Evolutionary conservation across 2,888 invertebrate species (phyloP).

Genomic region (Priocnemis perturbator): DNA sequence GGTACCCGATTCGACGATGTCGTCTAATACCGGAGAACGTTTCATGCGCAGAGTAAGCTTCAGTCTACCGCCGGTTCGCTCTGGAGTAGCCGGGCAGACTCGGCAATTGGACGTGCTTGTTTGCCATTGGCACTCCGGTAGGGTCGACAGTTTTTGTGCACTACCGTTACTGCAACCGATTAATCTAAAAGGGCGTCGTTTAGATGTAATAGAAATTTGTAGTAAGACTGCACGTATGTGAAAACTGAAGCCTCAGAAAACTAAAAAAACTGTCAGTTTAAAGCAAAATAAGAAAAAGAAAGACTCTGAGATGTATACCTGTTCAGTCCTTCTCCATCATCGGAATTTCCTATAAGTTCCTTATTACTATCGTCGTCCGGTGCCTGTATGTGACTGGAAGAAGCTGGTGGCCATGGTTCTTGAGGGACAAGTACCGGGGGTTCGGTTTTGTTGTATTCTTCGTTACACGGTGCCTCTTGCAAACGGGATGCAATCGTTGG

Average conservation of each 20-base stretch:
- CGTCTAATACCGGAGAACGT: slow-evolving; percentile 89
- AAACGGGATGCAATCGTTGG: slow-evolving; percentile 49
- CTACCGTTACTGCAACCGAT: slow-evolving; percentile 47
- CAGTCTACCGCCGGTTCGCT: slow-evolving; percentile 78
- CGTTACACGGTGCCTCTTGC: slow-evolving; percentile 54
- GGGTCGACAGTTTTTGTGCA: slow-evolving; percentile 46
- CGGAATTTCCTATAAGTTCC: slow-evolving; percentile 53
- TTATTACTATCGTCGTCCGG: slow-evolving; percentile 42
- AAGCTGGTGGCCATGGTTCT: slow-evolving; percentile 61
- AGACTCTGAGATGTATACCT: slow-evolving; percentile 51
- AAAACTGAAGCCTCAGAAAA: too few species aligned
- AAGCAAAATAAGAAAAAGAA: background rate
- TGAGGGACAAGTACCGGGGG: slow-evolving; percentile 63
- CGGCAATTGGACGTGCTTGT: slow-evolving; percentile 57
- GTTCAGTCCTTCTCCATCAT: slow-evolving; percentile 53
- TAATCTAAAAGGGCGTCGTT: slow-evolving; percentile 45
- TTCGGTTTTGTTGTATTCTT: slow-evolving; percentile 59
- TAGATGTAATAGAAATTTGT: background rate
- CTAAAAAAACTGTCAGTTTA: background rate
- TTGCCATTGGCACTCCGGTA: slow-evolving; percentile 60
- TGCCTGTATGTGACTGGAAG: slow-evolving; percentile 27
- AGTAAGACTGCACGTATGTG: background rate
- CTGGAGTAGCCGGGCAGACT: slow-evolving; percentile 78
- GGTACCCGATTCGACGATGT: slow-evolving; percentile 88
- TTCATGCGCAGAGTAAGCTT: slow-evolving; percentile 92